These are phyloP conservation scores for Ahaetulla prasina DNA, from an alignment of 2,113 vertebrate genomes.

Conservation along the genomic window DNA sequence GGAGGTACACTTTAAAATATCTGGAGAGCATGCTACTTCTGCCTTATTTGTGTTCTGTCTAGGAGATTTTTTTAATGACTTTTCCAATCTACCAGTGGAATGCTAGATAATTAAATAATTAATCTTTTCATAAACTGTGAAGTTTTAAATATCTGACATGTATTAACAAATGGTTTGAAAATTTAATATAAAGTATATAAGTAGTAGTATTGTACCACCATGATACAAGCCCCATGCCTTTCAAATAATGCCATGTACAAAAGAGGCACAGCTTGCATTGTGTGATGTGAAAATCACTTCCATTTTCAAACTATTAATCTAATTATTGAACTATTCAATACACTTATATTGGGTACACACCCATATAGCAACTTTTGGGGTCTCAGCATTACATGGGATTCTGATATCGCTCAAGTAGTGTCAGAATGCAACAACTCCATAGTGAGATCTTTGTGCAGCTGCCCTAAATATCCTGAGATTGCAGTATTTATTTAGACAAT, in stretches of 20 bases:
- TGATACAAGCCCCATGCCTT: not conserved
- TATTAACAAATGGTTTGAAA: not conserved
- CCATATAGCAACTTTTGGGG: not conserved
- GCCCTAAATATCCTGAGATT: not conserved
- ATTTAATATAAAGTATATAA: not conserved
- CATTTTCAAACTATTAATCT: conserved; percentile 3
- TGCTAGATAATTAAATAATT: not conserved
- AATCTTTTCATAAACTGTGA: not conserved
- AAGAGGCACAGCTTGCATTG: not conserved
- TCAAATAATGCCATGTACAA: not conserved
- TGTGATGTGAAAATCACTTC: not conserved
- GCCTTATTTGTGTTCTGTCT: not conserved
- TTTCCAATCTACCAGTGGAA: too few relatives aligned
- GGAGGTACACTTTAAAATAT: not conserved
- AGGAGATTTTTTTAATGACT: not conserved
- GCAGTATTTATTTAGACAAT: not conserved
- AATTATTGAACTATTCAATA: not conserved
- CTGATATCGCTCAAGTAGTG: not conserved
- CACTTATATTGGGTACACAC: not conserved
- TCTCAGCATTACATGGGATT: not conserved
- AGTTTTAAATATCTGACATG: not conserved
- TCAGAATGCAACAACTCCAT: not conserved
- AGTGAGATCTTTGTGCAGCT: not conserved
- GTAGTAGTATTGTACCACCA: not conserved
- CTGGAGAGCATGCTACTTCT: not conserved